Base-by-base conservation (phyloP, 2,113 vertebrate genomes). In the Colossoma macropomum region DNA sequence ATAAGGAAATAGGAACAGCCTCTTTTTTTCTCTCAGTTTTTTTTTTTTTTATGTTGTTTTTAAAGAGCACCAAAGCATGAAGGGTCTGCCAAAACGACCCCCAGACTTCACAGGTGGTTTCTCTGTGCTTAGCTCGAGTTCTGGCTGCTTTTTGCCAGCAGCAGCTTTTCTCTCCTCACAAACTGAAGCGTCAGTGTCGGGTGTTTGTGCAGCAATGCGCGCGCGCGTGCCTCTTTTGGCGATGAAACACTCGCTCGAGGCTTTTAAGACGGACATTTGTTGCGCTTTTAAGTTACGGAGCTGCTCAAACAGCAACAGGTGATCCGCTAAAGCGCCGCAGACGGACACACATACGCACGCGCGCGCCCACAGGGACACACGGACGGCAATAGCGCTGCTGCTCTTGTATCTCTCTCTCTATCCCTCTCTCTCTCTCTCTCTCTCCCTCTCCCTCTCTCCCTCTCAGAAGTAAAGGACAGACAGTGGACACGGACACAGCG, bases 271-370 rank as follows among this genome's bases (percentile, higher is more conserved):
- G 73, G 84, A 79, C 80, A 81, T 10, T 70, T 71, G 48, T 60
- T 81, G 75, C 81, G 78, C 86, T 85, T 85, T 83, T 72, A 80
- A 82, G 50, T 87, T 75, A 68, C 69, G 65, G 50, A 50, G 65
- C 60, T 56, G 52, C 41, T 63, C 75, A 45, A 62, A 28, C 59
- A 23, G 94, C 96, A 96, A 97, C 96, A 97, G 96, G 96, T 97
- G 94, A 92, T 89, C 87, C 87, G 92, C 93, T 92, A 92, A 89
- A 21, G 59, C 59, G 59, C 59, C n/a, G 59, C 59, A 27, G n/a
- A 27, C 59, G 15, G 9, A 62, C 59, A 25, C 59, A 11, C 59
- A 27, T 1, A 62, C 59, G 9, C 59, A 25, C 19, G 54, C 54
- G 13, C 4, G 13, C 4, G 48, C 50, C 13, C 50, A 52, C 54